Percentiles rank a stretch among this genome's conserved stretches.
These are phyloP conservation scores for Prionailurus bengalensis DNA, from an alignment of 2,113 vertebrate species.

Conservation along the genomic window DNA sequence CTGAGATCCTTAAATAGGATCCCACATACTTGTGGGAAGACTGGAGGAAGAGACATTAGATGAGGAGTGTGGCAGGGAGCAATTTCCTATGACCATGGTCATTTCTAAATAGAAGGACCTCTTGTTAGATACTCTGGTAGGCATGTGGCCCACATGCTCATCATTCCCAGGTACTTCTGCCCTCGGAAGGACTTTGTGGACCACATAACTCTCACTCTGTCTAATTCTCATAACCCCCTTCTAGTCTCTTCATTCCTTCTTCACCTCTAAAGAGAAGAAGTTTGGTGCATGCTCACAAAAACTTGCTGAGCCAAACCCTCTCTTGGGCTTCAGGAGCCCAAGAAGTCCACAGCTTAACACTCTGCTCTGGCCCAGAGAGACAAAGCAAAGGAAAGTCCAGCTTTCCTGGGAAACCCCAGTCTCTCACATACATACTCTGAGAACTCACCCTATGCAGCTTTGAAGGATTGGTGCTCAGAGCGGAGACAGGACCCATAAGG, in stretches of 20 bases:
- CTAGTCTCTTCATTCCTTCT: constrained; percentile 16
- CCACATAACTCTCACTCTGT: not conserved
- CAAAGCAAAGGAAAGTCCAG: not conserved
- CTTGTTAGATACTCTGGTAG: not conserved
- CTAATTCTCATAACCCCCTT: not conserved
- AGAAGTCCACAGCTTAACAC: not conserved
- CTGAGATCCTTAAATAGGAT: not conserved
- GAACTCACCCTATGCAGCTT: not conserved
- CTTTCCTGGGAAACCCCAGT: not conserved
- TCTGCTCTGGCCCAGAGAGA: not conserved
- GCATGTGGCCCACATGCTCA: not conserved
- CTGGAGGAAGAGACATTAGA: not conserved
- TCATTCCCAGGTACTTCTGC: constrained; percentile 11
- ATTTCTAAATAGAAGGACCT: not conserved
- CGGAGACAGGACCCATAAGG: not conserved
- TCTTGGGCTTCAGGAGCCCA: not conserved
- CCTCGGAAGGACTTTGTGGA: not conserved
- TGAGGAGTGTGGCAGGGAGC: not conserved
- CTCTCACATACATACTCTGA: not conserved
- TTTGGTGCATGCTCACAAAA: constrained; percentile 15
- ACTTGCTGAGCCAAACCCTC: not conserved
- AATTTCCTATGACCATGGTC: constrained; percentile 13
- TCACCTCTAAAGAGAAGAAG: constrained; percentile 11
- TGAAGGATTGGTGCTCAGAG: not conserved
- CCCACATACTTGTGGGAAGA: not conserved